phyloP scores from a whole-genome alignment of 30 jellyfish, hydroid and myxozoan species.

The Chrysaora quinquecirrha region DNA sequence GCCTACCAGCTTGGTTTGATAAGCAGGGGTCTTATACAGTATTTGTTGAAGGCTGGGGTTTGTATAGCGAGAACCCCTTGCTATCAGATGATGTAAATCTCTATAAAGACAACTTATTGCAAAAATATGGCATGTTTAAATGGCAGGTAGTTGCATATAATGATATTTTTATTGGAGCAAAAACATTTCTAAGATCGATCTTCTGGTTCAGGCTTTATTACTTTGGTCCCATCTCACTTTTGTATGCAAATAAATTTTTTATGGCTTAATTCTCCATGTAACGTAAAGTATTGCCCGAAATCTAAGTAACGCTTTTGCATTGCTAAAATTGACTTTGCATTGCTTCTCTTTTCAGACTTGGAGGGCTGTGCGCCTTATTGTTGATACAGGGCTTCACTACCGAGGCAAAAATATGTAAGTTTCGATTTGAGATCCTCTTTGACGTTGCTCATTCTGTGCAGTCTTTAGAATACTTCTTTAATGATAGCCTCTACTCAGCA shows the following conservation, averaged over 20 bases:
- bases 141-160: conserved; percentile 99
- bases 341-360: conserved; percentile 63
- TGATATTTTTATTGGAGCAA: too few species aligned
- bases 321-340: background rate
- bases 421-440: too few species aligned
- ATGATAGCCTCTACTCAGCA: too few species aligned
- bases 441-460: too few species aligned
- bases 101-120: conserved; percentile 79
- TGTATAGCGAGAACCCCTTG: conserved; percentile 87
- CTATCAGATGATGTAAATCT: conserved; percentile 84
- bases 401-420: conserved; percentile 82
- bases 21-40: conserved; percentile 62
- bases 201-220: too few species aligned
- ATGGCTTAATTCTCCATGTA: too few species aligned
- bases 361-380: conserved; percentile 92
- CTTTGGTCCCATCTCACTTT: too few species aligned
- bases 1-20: conserved; percentile 69
- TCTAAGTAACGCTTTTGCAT: too few species aligned
- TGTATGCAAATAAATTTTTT: too few species aligned
- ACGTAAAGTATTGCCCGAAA: too few species aligned
- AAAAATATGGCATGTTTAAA: conserved; percentile 91
- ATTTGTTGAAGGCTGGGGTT: conserved; percentile 97
- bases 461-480: too few species aligned
- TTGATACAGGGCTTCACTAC: conserved; percentile 92
- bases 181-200: conserved; percentile 73